Percentiles rank a stretch among this genome's conserved stretches.
Conservation (phyloP, 1,140 invertebrate genomes). For the Schlechtendalia chinensis region DNA sequence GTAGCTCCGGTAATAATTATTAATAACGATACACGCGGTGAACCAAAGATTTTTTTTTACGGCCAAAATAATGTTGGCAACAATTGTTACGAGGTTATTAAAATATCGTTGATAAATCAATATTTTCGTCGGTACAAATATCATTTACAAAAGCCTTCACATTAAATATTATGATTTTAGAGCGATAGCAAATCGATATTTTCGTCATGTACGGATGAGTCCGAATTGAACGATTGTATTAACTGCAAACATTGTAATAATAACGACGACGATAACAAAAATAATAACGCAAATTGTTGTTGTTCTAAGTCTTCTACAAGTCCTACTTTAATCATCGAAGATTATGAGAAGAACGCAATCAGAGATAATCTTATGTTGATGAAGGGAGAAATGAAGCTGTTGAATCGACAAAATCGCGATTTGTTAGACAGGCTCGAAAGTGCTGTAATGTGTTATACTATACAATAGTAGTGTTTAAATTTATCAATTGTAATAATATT, state of each 20-base stretch:
- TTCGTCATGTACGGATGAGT: not conserved
- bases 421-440: not conserved
- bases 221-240: not conserved
- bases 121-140: no score
- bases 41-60: not conserved
- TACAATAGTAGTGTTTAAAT: not conserved
- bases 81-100: not conserved
- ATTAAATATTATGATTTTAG: not conserved
- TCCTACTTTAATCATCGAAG: not conserved
- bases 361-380: constrained; percentile 16
- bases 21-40: not conserved
- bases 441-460: no score
- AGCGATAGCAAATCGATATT: not conserved
- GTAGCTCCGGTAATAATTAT: not conserved
- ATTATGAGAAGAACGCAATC: not conserved
- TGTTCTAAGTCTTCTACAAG: not conserved
- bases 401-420: constrained; percentile 7
- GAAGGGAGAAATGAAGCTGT: constrained; percentile 9
- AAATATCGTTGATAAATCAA: not conserved
- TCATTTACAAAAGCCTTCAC: no score
- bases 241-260: no score
- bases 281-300: no score
- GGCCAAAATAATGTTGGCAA: not conserved
- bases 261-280: not conserved
- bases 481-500: not conserved